Evolutionary conservation across 2,888 invertebrate species (phyloP).

Genomic region (Glaucopsyche alexis): DNA sequence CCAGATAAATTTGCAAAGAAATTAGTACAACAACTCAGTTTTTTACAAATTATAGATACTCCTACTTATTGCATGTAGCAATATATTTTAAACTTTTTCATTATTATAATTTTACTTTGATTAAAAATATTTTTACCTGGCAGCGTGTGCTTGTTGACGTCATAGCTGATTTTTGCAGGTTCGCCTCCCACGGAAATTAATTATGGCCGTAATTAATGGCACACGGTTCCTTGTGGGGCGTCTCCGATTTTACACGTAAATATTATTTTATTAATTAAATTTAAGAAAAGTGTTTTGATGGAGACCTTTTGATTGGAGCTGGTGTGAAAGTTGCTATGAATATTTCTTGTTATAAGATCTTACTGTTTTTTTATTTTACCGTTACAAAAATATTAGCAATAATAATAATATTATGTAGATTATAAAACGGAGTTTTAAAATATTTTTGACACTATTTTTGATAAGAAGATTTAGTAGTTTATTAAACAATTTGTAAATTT

Average conservation of each 20-base stretch:
- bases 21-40: no score
- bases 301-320: not conserved
- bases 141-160: conserved; percentile 10
- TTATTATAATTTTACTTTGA: not conserved
- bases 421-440: no score
- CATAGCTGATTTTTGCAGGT: conserved; percentile 18
- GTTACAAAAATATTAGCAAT: no score
- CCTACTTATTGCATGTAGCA: not conserved
- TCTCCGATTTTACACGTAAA: conserved; percentile 13
- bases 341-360: no score
- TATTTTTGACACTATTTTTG: no score
- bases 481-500: no score
- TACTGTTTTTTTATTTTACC: no score
- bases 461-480: no score
- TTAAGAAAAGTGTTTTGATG: not conserved
- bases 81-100: not conserved
- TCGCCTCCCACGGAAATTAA: conserved; percentile 6
- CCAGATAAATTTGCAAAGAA: no score
- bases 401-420: no score
- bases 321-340: not conserved
- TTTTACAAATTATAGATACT: not conserved
- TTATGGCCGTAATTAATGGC: conserved; percentile 18
- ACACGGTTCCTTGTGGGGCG: conserved; percentile 15
- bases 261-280: conserved; percentile 22
- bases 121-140: not conserved